Evolutionary conservation across 1,140 invertebrate species (phyloP), one percentile per base, ranked within the genome.

Genomic region (Sminthurides bifidus): DNA sequence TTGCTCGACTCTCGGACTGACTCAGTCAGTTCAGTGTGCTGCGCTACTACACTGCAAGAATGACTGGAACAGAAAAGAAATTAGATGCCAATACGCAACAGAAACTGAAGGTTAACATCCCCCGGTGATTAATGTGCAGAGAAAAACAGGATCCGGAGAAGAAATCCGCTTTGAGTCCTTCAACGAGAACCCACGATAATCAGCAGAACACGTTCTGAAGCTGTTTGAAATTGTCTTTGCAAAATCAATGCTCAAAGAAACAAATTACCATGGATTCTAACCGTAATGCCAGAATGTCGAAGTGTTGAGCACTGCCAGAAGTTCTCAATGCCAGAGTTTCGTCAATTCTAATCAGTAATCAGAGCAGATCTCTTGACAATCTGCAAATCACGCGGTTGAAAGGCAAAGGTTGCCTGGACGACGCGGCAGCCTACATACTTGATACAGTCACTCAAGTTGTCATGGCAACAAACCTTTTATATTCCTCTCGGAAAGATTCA

Each of bases 81-180:
- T 15, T 5, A 17, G 4, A 41, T 21, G 24, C 43, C 29, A 45
- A 45, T 26, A 45, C n/a, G n/a, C n/a, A n/a, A n/a, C n/a, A n/a
- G n/a, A n/a, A n/a, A n/a, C n/a, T 45, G 43, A 45, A 45, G 43
- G 43, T 45, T 45, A 45, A 45, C 43, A 45, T 45, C 43, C 3
- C 3, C 19, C 3, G 43, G 43, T 45, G 43, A 45, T 45, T 45
- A 45, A 45, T 45, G 43, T 27, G 23, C 8, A 10, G 29, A 45
- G 43, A 26, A 45, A 45, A 45, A 45, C 43, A 45, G 14, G 29
- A 45, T 14, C 6, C 23, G 3, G 43, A 27, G n/a, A 24, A 45
- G 6, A 43, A 43, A 43, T 19, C 19, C 21, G 23, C 38, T 17
- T 41, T 8, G 6, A 41, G 6, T 17, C 5, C n/a, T 17, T 21